Percentiles rank a stretch among this genome's conserved stretches.
Evolutionary conservation across 2,797 vertebrate genomes (phyloP).

Genomic region (Halcyon badia): DNA sequence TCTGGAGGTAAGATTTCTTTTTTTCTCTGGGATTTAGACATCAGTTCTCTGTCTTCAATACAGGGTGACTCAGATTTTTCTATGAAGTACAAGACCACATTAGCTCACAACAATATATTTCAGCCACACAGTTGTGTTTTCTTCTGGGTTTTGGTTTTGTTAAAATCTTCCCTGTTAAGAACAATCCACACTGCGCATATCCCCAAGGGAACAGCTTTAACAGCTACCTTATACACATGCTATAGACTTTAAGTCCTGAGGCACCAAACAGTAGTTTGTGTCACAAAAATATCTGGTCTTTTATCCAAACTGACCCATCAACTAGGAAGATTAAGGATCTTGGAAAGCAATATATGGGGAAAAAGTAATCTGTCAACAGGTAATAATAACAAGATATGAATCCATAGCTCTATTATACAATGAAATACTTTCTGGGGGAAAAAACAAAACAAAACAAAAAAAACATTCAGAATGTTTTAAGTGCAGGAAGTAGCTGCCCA

Average conservation of each 20-base stretch:
- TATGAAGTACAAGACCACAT: accelerated
- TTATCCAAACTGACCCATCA: not conserved
- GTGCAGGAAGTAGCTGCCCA: not conserved
- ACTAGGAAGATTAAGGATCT: too few relatives aligned
- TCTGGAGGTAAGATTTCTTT: not conserved
- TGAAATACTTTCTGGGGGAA: not conserved
- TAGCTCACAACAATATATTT: not conserved
- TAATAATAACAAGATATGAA: not conserved
- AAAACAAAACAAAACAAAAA: too few relatives aligned
- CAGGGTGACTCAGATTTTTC: not conserved
- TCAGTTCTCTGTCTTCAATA: accelerated
- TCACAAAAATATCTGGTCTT: not conserved
- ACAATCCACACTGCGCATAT: not conserved
- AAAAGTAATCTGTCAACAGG: not conserved
- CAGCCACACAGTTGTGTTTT: not conserved
- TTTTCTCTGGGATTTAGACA: not conserved
- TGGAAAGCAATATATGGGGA: not conserved
- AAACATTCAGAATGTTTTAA: not conserved
- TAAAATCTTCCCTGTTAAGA: not conserved
- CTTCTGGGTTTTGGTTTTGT: not conserved
- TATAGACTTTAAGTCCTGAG: not conserved
- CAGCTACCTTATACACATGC: not conserved
- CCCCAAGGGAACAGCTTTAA: not conserved
- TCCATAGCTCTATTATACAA: not conserved
- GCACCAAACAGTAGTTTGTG: not conserved